phyloP scores from a whole-genome alignment of 2,797 vertebrate species.

The Anabacerthia variegaticeps region DNA sequence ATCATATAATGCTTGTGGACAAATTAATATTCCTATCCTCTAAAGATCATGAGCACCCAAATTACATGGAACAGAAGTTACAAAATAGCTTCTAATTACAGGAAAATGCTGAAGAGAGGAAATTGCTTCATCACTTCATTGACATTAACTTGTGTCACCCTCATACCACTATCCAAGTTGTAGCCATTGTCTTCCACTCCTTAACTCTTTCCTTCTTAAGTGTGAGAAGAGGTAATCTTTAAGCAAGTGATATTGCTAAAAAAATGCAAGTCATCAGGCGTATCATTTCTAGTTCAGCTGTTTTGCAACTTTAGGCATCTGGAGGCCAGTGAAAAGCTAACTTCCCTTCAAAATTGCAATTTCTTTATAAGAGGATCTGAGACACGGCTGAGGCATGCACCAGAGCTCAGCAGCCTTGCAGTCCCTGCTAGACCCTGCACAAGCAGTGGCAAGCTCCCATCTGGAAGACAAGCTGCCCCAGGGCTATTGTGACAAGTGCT shows the following conservation, averaged over 20 bases:
- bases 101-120: neutral
- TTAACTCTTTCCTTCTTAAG: neutral
- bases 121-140: neutral
- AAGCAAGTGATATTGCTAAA: neutral
- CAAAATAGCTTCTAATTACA: neutral
- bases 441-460: neutral
- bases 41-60: neutral
- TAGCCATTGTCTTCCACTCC: neutral
- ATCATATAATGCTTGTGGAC: neutral
- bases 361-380: neutral
- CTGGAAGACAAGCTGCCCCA: neutral
- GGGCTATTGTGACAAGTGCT: neutral
- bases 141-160: neutral
- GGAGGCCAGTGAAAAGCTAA: neutral
- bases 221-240: neutral
- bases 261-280: neutral
- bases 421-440: neutral
- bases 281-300: neutral
- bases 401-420: neutral
- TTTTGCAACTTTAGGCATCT: neutral
- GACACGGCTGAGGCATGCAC: accelerated
- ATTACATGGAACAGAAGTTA: neutral
- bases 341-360: neutral
- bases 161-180: neutral
- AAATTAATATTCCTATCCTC: neutral